Conservation (phyloP, 2,888 invertebrate species). For the Acanthopleura granulata region DNA sequence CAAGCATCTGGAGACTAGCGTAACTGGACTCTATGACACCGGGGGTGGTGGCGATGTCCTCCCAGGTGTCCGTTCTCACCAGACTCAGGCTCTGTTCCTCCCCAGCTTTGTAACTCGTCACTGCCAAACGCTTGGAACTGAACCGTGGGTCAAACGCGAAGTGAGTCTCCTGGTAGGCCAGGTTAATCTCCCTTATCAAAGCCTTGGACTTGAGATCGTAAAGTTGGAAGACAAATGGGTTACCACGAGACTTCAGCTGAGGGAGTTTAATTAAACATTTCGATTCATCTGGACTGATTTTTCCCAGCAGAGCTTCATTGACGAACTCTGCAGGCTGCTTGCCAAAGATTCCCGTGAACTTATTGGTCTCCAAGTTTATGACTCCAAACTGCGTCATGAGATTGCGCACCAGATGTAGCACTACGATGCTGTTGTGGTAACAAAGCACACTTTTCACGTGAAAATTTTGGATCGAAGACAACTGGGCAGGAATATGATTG, state of each 20-base stretch:
- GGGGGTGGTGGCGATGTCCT: conserved; percentile 56
- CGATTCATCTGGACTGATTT: conserved; percentile 65
- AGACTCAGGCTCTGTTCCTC: conserved; percentile 64
- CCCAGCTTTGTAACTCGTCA: conserved; percentile 61
- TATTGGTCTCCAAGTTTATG: conserved; percentile 64
- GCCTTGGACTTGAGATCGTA: conserved; percentile 59
- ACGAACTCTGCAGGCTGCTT: conserved; percentile 64
- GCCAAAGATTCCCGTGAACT: conserved; percentile 67
- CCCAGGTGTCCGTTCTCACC: conserved; percentile 56
- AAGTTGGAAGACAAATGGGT: conserved; percentile 58
- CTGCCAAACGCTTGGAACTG: conserved; percentile 59
- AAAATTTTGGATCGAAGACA: conserved; percentile 69
- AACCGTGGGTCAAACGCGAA: conserved; percentile 68
- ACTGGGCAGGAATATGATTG: conserved; percentile 69
- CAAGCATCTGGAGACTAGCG: conserved; percentile 55
- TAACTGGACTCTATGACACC: conserved; percentile 54
- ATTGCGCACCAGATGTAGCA: conserved; percentile 65
- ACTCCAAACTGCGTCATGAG: conserved; percentile 67
- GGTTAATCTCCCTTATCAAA: conserved; percentile 52
- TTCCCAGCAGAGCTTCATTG: conserved; percentile 63
- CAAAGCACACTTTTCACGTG: conserved; percentile 68
- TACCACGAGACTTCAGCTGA: conserved; percentile 39
- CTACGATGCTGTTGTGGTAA: conserved; percentile 61
- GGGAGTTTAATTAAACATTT: conserved; percentile 65
- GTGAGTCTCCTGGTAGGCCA: conserved; percentile 55